Percentiles rank a stretch among this genome's conserved stretches.
These are phyloP conservation scores for Papilio gigon DNA, from an alignment of 2,888 invertebrate genomes.

Conservation along the genomic window DNA sequence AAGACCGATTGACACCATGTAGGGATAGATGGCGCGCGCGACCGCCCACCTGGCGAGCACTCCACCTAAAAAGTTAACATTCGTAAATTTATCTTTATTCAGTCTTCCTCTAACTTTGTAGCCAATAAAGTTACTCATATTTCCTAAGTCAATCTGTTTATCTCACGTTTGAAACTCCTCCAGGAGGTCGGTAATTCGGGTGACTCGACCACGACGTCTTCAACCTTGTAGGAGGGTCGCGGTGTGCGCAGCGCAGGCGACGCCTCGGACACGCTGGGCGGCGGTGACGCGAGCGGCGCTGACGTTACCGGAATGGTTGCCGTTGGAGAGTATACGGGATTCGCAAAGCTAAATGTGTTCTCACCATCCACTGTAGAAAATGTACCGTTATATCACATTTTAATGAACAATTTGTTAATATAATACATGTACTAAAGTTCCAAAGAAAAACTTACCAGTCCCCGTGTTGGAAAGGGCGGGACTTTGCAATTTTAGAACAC, in stretches of 20 bases:
- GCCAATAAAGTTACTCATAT: too few relatives aligned
- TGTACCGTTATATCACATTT: not conserved
- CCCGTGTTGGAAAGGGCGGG: constrained; percentile 75
- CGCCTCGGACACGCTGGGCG: constrained; percentile 50
- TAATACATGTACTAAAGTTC: too few relatives aligned
- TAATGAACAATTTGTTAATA: not conserved
- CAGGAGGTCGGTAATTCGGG: constrained; percentile 77
- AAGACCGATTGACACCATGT: constrained; percentile 93
- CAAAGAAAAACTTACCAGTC: constrained; percentile 46
- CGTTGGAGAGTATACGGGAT: constrained; percentile 92
- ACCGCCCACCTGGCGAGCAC: constrained; percentile 89
- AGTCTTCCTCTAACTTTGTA: too few relatives aligned
- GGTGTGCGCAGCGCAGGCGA: constrained; percentile 66
- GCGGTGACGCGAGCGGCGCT: constrained; percentile 54
- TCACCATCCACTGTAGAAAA: constrained; percentile 38
- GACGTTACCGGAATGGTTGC: constrained; percentile 52
- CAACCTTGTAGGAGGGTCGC: constrained; percentile 87
- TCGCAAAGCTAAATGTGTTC: constrained; percentile 88
- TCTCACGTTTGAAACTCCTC: constrained; percentile 72
- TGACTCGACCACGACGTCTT: constrained; percentile 87
- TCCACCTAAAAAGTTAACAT: constrained; percentile 81
- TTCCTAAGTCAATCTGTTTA: not conserved
- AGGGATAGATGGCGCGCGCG: constrained; percentile 92
- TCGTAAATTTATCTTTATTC: not conserved
- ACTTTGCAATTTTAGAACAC: constrained; percentile 89